Evolutionary conservation across 2,888 invertebrate genomes (phyloP).

Genomic region (Lithosia quadra): DNA sequence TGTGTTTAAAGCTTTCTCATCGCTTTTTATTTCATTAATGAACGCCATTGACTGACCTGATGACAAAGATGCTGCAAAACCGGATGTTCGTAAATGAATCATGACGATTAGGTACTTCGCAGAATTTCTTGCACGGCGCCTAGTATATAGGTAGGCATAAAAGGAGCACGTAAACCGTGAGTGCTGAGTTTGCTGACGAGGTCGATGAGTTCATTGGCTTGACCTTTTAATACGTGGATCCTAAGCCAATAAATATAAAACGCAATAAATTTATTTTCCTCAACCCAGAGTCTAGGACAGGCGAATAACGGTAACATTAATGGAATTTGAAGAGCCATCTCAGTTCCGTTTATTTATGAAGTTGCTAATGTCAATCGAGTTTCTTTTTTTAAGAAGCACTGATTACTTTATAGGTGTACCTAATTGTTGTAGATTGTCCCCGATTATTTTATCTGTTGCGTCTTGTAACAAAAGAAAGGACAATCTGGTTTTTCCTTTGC

Average conservation of each 20-base stretch:
- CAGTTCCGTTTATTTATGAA: slow-evolving; percentile 13
- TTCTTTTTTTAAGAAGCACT: not conserved
- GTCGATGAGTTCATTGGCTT: slow-evolving; percentile 73
- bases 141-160: slow-evolving; percentile 35
- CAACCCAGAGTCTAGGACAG: slow-evolving; percentile 28
- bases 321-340: slow-evolving; percentile 19
- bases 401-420: not conserved
- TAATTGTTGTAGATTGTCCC: too few species aligned
- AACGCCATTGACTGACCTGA: slow-evolving; percentile 48
- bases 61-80: slow-evolving; percentile 66
- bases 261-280: slow-evolving; percentile 47
- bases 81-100: slow-evolving; percentile 69
- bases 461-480: too few species aligned
- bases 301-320: slow-evolving; percentile 21
- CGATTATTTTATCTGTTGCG: not conserved
- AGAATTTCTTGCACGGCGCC: slow-evolving; percentile 58
- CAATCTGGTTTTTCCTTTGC: too few species aligned
- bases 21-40: slow-evolving; percentile 37
- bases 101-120: slow-evolving; percentile 64
- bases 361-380: slow-evolving; percentile 15
- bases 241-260: slow-evolving; percentile 43
- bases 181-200: slow-evolving; percentile 35
- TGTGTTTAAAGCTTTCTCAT: slow-evolving; percentile 36
- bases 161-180: slow-evolving; percentile 42
- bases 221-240: slow-evolving; percentile 62